Evolutionary conservation across 2,113 vertebrate species (phyloP).

Genomic region (Notiomystis cincta): DNA sequence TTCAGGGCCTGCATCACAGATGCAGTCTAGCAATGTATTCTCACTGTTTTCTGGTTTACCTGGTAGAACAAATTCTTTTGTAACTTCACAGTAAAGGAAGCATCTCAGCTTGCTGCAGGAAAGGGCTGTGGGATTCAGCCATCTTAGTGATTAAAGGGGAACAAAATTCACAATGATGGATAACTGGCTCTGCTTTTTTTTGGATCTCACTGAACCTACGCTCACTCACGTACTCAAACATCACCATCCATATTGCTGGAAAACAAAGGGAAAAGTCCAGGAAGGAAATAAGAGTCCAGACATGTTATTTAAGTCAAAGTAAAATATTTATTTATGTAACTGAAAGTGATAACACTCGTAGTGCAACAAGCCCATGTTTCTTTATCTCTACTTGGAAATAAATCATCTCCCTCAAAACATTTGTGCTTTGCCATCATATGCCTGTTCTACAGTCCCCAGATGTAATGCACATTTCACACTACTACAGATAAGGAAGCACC

Average conservation of each 20-base stretch:
- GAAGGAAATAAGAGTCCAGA: background rate
- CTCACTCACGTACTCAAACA: background rate
- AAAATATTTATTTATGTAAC: conserved; percentile 12
- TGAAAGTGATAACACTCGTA: background rate
- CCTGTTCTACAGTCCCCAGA: background rate
- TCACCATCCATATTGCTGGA: background rate
- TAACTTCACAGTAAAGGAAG: background rate
- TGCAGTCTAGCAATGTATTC: background rate
- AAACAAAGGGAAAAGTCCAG: background rate
- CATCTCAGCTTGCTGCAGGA: background rate
- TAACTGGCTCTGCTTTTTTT: background rate
- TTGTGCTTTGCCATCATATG: background rate
- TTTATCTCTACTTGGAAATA: background rate
- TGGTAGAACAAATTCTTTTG: background rate
- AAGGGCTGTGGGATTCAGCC: background rate
- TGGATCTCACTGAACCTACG: background rate
- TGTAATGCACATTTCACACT: background rate
- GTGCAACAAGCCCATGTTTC: background rate
- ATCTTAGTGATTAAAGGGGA: background rate
- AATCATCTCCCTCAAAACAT: background rate
- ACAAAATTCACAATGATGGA: background rate
- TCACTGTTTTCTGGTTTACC: background rate
- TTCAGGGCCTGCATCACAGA: background rate
- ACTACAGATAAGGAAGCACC: background rate
- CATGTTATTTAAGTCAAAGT: background rate